A percentile compares a stretch with the other conserved stretches of the same genome.
phyloP scores from a whole-genome alignment of 2,797 vertebrate genomes.

The Platyrinchus mystaceus region DNA sequence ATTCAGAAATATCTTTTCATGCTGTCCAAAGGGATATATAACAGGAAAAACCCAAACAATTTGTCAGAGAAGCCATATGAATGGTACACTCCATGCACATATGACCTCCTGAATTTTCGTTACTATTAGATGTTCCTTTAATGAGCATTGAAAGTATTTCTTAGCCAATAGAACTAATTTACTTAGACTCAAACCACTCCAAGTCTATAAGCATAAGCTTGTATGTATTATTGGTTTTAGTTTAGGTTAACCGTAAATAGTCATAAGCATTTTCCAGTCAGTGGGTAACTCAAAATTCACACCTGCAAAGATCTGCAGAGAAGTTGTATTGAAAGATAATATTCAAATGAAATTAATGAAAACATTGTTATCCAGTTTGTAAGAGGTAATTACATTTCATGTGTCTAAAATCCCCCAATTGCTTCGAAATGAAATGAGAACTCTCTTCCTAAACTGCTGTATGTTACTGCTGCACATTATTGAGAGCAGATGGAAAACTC shows the following conservation, averaged over 20 bases:
- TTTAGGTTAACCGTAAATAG: neutral
- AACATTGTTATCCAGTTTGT: neutral
- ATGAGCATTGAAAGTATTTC: neutral
- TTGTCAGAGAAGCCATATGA: neutral
- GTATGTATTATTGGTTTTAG: neutral
- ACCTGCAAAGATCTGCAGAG: neutral
- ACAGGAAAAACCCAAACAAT: neutral
- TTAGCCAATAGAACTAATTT: neutral
- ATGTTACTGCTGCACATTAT: neutral
- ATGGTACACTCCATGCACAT: neutral
- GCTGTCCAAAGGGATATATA: neutral
- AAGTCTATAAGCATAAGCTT: neutral
- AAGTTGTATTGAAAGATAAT: neutral
- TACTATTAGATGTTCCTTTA: neutral
- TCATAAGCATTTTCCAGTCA: neutral
- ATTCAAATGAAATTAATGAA: conserved; percentile 19
- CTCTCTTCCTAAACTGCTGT: neutral
- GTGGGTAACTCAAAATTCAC: neutral
- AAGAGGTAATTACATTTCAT: conserved; percentile 22
- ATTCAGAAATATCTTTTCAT: neutral
- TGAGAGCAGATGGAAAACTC: neutral
- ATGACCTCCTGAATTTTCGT: neutral
- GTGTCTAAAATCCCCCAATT: neutral
- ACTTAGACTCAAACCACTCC: neutral
- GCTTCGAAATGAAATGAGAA: neutral